phyloP scores from a whole-genome alignment of 2,113 vertebrate species.

The Donacobius atricapilla region DNA sequence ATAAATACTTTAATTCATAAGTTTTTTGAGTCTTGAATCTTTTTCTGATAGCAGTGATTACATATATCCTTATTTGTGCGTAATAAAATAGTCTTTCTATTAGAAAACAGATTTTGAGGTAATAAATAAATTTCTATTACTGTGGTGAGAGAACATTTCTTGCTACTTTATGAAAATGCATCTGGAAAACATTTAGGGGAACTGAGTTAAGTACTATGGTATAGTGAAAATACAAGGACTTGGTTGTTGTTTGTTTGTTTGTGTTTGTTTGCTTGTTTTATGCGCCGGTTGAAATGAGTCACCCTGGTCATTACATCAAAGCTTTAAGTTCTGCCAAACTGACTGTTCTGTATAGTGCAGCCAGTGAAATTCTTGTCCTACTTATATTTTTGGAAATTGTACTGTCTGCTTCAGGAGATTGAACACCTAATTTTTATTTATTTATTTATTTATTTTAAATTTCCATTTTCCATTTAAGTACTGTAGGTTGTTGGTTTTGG shows the following conservation, averaged over 20 bases:
- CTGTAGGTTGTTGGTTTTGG: accelerated
- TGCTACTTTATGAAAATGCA: neutral
- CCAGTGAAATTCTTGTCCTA: neutral
- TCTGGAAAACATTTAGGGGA: neutral
- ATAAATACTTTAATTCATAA: neutral
- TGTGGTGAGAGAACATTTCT: neutral
- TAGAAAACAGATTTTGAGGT: neutral
- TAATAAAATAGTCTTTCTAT: neutral
- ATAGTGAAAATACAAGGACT: neutral
- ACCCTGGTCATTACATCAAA: neutral
- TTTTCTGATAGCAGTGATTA: neutral
- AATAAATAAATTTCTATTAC: neutral
- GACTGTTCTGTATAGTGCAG: neutral
- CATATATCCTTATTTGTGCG: neutral
- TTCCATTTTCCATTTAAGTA: neutral
- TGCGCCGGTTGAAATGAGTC: neutral
- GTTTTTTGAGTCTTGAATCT: neutral
- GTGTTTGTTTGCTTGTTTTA: neutral
- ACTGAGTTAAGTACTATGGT: neutral
- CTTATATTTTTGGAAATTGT: neutral
- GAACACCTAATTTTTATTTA: neutral
- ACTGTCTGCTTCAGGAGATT: neutral
- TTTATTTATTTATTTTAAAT: neutral
- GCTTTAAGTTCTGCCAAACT: neutral
- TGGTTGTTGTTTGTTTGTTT: neutral